phyloP scores from a whole-genome alignment of 1,140 invertebrate genomes.

The Ericerus pela region DNA sequence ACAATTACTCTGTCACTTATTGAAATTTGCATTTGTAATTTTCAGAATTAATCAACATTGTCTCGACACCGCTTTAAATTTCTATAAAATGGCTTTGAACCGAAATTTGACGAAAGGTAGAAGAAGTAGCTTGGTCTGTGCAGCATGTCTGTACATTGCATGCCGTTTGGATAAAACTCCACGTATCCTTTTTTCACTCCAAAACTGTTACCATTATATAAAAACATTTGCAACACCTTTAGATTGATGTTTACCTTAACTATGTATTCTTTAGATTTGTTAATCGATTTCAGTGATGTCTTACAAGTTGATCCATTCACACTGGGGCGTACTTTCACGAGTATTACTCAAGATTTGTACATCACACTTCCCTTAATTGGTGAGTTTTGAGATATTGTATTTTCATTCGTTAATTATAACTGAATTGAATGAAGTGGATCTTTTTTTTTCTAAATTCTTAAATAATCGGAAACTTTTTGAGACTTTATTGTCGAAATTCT shows the following conservation, averaged over 20 bases:
- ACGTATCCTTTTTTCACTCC: slow-evolving; percentile 64
- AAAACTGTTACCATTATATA: too few relatives aligned
- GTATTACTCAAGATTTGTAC: slow-evolving; percentile 70
- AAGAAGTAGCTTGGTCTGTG: slow-evolving; percentile 79
- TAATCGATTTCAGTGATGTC: slow-evolving; percentile 96
- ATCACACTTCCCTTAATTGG: slow-evolving; percentile 86
- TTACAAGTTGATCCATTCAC: slow-evolving; percentile 92
- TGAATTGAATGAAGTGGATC: neutral
- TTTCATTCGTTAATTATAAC: neutral
- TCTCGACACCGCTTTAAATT: slow-evolving; percentile 84
- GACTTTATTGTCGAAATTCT: too few relatives aligned
- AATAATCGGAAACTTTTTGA: too few relatives aligned
- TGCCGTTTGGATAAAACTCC: slow-evolving; percentile 86
- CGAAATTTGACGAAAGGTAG: slow-evolving; percentile 78
- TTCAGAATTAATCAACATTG: slow-evolving; percentile 69
- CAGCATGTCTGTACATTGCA: slow-evolving; percentile 94
- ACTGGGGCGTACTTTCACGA: slow-evolving; percentile 80
- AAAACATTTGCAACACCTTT: too few relatives aligned
- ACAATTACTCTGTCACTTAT: too few relatives aligned
- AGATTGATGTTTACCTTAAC: slow-evolving; percentile 20
- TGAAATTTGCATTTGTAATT: too few relatives aligned
- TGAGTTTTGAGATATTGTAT: slow-evolving; percentile 37
- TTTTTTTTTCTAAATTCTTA: too few relatives aligned
- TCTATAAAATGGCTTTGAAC: slow-evolving; percentile 91
- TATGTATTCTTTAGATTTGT: slow-evolving; percentile 58